Percentiles rank a stretch among this genome's conserved stretches.
These are phyloP conservation scores for Mirounga angustirostris DNA, from an alignment of 2,113 vertebrate genomes.

Conservation along the genomic window DNA sequence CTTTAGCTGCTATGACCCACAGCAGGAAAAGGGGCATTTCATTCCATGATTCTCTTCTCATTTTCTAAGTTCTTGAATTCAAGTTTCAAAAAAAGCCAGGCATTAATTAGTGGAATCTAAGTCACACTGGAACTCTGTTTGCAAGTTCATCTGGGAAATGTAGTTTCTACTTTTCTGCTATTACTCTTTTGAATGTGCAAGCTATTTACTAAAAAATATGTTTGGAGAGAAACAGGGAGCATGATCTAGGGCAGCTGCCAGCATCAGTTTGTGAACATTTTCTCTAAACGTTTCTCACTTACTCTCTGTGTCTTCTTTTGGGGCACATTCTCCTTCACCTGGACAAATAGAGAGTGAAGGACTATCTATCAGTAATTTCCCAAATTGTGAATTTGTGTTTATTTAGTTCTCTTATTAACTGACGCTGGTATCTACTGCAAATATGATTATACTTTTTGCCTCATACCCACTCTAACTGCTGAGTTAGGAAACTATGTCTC, in stretches of 20 bases:
- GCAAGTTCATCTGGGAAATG: not conserved
- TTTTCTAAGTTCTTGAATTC: not conserved
- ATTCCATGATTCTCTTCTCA: not conserved
- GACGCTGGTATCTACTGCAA: not conserved
- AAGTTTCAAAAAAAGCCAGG: not conserved
- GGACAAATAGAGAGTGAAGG: not conserved
- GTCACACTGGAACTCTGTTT: not conserved
- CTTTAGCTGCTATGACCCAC: not conserved
- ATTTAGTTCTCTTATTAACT: not conserved
- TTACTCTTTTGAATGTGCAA: not conserved
- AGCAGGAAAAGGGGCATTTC: not conserved
- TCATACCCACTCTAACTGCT: not conserved
- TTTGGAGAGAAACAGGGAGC: not conserved
- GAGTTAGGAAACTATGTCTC: not conserved
- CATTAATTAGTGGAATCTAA: not conserved
- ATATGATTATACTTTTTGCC: not conserved
- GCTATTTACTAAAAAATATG: not conserved
- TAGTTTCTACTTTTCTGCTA: not conserved
- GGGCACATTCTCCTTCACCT: not conserved
- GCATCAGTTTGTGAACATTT: not conserved
- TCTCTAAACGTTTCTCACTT: not conserved
- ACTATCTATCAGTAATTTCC: not conserved
- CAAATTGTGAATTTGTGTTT: not conserved
- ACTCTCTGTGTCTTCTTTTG: not conserved
- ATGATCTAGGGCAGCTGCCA: not conserved